Percentiles rank a stretch among this genome's conserved stretches.
Evolutionary conservation across 2,888 invertebrate species (phyloP).

Genomic region (Noctua fimbriata): DNA sequence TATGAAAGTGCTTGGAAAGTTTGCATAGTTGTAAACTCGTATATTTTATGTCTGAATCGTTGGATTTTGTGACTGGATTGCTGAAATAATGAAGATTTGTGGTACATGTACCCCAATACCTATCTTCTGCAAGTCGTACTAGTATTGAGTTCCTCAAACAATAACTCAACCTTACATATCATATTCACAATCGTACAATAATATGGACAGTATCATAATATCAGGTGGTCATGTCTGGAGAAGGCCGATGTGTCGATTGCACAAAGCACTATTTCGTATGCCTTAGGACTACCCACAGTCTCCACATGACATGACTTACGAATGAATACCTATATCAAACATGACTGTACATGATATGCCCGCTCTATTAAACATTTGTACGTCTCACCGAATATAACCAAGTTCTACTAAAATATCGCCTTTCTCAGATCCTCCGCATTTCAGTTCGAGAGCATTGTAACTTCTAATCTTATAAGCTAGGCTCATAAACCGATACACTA

Average conservation of each 20-base stretch:
- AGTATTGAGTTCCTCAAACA: not conserved
- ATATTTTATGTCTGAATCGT: not conserved
- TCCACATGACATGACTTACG: too few relatives aligned
- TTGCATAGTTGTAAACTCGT: not conserved
- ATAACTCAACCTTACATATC: not conserved
- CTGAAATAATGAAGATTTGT: not conserved
- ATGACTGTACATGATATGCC: not conserved
- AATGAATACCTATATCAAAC: not conserved
- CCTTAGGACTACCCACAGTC: not conserved
- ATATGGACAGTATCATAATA: not conserved
- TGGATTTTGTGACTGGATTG: not conserved
- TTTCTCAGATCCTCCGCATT: slow-evolving; percentile 6
- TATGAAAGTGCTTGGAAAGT: slow-evolving; percentile 21
- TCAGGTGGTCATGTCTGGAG: not conserved
- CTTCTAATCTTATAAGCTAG: slow-evolving; percentile 24
- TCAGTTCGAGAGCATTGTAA: not conserved
- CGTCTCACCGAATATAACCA: not conserved
- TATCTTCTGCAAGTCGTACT: not conserved
- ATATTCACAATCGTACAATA: not conserved
- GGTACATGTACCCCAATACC: not conserved
- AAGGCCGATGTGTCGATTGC: not conserved
- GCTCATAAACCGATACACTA: slow-evolving; percentile 38
- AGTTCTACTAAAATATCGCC: not conserved
- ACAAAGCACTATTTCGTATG: not conserved
- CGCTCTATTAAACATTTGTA: not conserved